Evolutionary conservation across 23 tunicate genomes (phyloP), one percentile per base, ranked within the genome.

Genomic region (Phallusia fumigata): DNA sequence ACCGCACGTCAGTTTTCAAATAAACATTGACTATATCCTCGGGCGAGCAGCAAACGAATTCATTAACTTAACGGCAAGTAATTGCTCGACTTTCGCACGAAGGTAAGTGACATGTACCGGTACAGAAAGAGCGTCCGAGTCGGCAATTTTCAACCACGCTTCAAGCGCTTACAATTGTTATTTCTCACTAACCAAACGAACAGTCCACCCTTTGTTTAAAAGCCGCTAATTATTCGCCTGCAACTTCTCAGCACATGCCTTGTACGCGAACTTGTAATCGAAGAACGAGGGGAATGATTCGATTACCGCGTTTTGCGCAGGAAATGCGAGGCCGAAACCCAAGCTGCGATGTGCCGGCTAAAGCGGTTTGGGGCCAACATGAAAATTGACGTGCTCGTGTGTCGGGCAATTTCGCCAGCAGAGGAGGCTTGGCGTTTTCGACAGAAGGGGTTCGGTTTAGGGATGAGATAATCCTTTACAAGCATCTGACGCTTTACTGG

Each of bases 1-100:
- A 13, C 28, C 69, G 69, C 69, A 24, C 28, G 11, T 21, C 16
- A 58, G 69, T 58, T 58, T 58, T 58, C 69, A 58, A 58, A 58
- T 58, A 58, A 58, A 58, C 69, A 58, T 58, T 24, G 69, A 24
- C 47, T 40, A 58, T 58, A 58, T 58, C 69, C 69, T 58, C 69
- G 69, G 69, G 69, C 69, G 13, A 58, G 16, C 26, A 58, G 15
- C 28, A 24, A 24, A 58, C 28, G 69, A 58, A 6, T 58, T 58
- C 69, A 58, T 58, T 58, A 58, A 58, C 69, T 24, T 22, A 58
- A 58, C 28, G 28, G 69, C 28, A 22, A 58, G 69, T 58, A 58
- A 58, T 58, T 58, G 16, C 28, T 24, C 15, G 28, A 58, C 69
- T 21, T 58, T 58, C 69, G 69, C 69, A 58, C 69, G 69, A 16